Conservation (phyloP, 1,140 invertebrate species). For the Melitaea cinxia region DNA sequence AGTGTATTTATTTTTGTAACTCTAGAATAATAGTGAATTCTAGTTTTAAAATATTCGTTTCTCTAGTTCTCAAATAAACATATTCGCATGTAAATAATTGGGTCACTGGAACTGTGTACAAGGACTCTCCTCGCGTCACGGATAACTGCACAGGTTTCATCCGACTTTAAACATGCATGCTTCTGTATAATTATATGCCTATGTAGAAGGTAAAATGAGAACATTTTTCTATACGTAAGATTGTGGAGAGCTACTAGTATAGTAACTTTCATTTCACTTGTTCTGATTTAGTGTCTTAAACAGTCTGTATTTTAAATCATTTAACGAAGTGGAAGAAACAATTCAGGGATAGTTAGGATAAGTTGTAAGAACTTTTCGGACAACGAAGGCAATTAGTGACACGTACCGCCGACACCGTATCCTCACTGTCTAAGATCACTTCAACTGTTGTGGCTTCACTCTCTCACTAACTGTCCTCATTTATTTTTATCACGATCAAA, state of each 20-base stretch:
- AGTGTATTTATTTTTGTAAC: no score
- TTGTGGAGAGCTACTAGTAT: no score
- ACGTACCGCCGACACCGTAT: slow-evolving; percentile 48
- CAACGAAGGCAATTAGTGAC: slow-evolving; percentile 64
- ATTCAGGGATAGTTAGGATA: slow-evolving; percentile 10
- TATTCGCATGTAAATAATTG: slow-evolving; percentile 30
- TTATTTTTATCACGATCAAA: slow-evolving; percentile 31
- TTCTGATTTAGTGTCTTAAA: no score
- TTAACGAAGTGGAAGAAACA: slow-evolving; percentile 6
- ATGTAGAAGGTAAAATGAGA: background rate
- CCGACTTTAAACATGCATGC: slow-evolving; percentile 10
- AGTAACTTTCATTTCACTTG: no score
- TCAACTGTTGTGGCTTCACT: slow-evolving; percentile 13
- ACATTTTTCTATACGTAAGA: background rate
- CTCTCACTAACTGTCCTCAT: slow-evolving; percentile 41
- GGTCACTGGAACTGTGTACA: slow-evolving; percentile 32
- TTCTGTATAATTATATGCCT: background rate
- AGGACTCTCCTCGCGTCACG: slow-evolving; percentile 25
- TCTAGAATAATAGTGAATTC: no score
- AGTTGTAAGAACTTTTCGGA: slow-evolving; percentile 12
- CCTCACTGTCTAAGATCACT: slow-evolving; percentile 19
- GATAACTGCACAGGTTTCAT: slow-evolving; percentile 17
- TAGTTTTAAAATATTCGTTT: background rate
- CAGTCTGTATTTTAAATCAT: background rate
- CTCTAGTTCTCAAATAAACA: slow-evolving; percentile 8